phyloP scores from a whole-genome alignment of 2,113 vertebrate species.

The Atherinomorus stipes region DNA sequence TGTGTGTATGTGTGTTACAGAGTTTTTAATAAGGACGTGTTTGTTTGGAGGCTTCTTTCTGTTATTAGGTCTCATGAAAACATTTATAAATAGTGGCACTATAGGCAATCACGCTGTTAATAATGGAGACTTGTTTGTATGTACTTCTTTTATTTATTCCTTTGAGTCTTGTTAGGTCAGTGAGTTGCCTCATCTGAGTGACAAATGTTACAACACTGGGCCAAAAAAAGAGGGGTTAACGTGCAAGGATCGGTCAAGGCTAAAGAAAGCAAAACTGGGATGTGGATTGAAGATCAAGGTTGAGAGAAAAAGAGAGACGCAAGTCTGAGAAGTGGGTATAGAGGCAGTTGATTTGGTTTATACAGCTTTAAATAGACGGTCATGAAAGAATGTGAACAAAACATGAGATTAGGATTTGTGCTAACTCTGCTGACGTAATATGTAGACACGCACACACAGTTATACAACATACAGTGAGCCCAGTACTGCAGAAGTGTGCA shows the following conservation, averaged over 20 bases:
- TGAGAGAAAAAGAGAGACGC: background rate
- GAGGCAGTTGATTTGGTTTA: slow-evolving; percentile 32
- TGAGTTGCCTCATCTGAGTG: slow-evolving; percentile 30
- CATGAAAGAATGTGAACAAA: slow-evolving; percentile 23
- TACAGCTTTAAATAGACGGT: slow-evolving; percentile 10
- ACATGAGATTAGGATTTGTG: slow-evolving; percentile 26
- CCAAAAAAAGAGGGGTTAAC: background rate
- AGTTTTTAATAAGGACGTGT: slow-evolving; percentile 50
- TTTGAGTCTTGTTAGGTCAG: slow-evolving; percentile 45
- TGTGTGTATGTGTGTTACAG: slow-evolving; percentile 75
- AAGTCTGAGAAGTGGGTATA: slow-evolving; percentile 6
- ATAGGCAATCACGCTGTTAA: slow-evolving; percentile 64
- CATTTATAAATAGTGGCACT: slow-evolving; percentile 59
- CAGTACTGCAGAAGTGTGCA: slow-evolving; percentile 37
- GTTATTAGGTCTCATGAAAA: slow-evolving; percentile 54
- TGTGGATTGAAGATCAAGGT: slow-evolving; percentile 21
- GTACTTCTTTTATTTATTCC: slow-evolving; percentile 78
- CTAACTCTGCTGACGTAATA: slow-evolving; percentile 16
- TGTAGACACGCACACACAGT: background rate
- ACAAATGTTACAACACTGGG: slow-evolving; percentile 42
- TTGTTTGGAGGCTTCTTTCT: slow-evolving; percentile 57
- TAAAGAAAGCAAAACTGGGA: slow-evolving; percentile 11
- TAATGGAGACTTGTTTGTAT: slow-evolving; percentile 64
- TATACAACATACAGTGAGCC: background rate
- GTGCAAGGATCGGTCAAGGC: background rate